These are phyloP conservation scores for Aphelenchoides bicaudatus DNA, from an alignment of 2,888 invertebrate species.

Conservation along the genomic window DNA sequence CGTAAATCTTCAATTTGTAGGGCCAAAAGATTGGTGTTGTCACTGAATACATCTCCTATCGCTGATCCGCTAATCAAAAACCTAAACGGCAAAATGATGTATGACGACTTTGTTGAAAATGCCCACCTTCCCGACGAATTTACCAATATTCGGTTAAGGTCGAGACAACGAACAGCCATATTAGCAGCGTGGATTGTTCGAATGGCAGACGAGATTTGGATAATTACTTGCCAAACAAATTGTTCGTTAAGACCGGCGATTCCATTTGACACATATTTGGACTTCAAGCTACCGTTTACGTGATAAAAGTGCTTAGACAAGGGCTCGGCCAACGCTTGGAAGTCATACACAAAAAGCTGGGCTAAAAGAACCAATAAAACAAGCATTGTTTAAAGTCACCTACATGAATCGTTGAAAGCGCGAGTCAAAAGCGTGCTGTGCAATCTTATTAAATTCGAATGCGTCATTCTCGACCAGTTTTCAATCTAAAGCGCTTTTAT, in stretches of 20 bases:
- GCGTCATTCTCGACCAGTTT: slow-evolving; percentile 84
- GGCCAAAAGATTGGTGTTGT: slow-evolving; percentile 35
- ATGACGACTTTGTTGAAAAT: slow-evolving; percentile 23
- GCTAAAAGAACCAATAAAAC: slow-evolving; percentile 67
- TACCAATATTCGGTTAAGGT: slow-evolving; percentile 78
- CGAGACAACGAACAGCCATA: slow-evolving; percentile 77
- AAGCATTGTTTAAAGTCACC: slow-evolving; percentile 61
- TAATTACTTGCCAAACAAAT: slow-evolving; percentile 88
- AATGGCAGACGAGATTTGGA: slow-evolving; percentile 88
- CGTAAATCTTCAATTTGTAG: slow-evolving; percentile 82
- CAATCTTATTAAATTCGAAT: slow-evolving; percentile 87
- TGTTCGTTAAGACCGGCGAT: slow-evolving; percentile 62
- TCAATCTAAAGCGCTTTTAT: no score
- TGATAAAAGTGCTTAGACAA: slow-evolving; percentile 78
- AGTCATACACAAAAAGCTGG: slow-evolving; percentile 91
- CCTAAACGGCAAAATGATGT: slow-evolving; percentile 33
- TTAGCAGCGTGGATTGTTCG: slow-evolving; percentile 80
- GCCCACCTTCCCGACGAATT: slow-evolving; percentile 40
- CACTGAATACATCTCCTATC: slow-evolving; percentile 76
- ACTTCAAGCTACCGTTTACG: slow-evolving; percentile 24
- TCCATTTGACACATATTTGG: slow-evolving; percentile 21
- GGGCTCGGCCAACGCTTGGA: slow-evolving; percentile 84
- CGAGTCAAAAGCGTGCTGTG: slow-evolving; percentile 90
- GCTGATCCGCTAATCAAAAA: slow-evolving; percentile 75
- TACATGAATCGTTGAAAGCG: slow-evolving; percentile 91